Conservation (phyloP, 2,888 invertebrate species). For the Lysandra coridon region DNA sequence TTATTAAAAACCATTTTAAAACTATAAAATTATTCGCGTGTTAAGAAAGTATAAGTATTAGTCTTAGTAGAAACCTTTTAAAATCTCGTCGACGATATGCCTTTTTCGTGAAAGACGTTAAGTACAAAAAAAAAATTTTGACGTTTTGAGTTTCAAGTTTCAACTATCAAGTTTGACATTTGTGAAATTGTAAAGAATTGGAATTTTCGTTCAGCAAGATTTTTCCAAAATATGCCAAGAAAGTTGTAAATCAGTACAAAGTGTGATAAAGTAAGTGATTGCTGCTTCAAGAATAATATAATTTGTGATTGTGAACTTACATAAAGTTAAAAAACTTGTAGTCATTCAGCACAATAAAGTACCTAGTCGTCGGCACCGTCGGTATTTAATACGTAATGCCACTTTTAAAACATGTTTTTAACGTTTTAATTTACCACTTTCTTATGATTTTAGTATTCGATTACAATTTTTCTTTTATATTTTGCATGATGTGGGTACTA, state of each 20-base stretch:
- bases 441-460: not conserved
- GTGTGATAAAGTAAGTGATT: not conserved
- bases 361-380: not conserved
- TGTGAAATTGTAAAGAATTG: not conserved
- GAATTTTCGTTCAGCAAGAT: not conserved
- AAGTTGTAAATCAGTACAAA: not conserved
- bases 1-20: not conserved
- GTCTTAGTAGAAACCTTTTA: not conserved
- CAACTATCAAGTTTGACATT: not conserved
- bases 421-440: not conserved
- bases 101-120: constrained; percentile 24
- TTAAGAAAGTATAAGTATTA: not conserved
- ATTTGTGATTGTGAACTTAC: not conserved
- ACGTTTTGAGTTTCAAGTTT: not conserved
- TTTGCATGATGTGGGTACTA: not conserved
- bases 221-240: not conserved
- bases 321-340: not conserved
- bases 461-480: not conserved
- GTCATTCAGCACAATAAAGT: not conserved
- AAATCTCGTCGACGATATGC: not conserved
- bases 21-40: not conserved
- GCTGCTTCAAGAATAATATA: not conserved
- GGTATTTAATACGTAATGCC: not conserved
- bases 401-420: not conserved
- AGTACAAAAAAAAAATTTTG: constrained; percentile 33